Base-by-base conservation (phyloP, 2,888 invertebrate genomes). In the Helobdella robusta region DNA sequence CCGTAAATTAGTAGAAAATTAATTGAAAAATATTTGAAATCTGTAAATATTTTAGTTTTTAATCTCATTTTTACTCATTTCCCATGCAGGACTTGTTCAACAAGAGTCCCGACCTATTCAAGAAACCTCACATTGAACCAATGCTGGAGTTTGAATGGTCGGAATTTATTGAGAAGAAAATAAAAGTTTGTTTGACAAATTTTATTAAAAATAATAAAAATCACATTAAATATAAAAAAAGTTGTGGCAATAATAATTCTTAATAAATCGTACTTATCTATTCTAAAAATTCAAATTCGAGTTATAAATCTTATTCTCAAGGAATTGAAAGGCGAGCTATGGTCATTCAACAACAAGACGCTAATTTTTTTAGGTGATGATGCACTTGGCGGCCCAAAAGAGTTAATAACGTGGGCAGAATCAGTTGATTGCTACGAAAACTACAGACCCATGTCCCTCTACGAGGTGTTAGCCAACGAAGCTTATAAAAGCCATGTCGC, bases 71-170 rank as follows among this genome's bases (percentile, higher is more conserved):
- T 40, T 40, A 63, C 18, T 59, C 44, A 32, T 36, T 59, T 59
- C 8, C 34, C 8, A 71, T 74, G 20, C 67, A 79, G 79, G 78
- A 78, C 67, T 68, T 79, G 23, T 56, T 68, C 64, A 73, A 71
- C 48, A 74, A 72, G 66, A 54, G 71, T 64, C 72, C 75, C 50
- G 64, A 68, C 20, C 59, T 69, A 18, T 76, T 76, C 67, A 59
- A 69, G 28, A 64, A 68, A 18, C 75, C 77, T 56, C 66, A 71
- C 20, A 72, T 76, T 28, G 68, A 71, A 44, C 75, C 75, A 11
- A 75, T 78, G 76, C 70, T 79, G 44, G 78, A 79, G 64, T 77
- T 78, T 73, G 76, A 78, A 56, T 79, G 79, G 79, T 73, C 77
- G 60, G 65, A 75, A 3, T 79, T 73, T 67, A 74, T 78, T 61